phyloP scores from a whole-genome alignment of 1,140 invertebrate genomes.

The Drosophila ambigua region DNA sequence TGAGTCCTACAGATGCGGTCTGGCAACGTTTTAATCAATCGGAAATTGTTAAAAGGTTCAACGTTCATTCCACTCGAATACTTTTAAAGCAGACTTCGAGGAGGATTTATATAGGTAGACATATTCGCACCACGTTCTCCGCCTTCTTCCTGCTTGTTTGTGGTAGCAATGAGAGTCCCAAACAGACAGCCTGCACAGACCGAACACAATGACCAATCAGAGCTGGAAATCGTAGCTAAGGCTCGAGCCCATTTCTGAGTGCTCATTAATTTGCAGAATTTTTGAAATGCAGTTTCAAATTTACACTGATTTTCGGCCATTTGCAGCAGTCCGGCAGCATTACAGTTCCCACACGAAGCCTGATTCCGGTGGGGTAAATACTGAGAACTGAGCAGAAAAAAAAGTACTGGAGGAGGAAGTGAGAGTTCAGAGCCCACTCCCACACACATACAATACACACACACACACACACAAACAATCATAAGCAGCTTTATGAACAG shows the following conservation, averaged over 20 bases:
- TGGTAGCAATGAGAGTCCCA: no score
- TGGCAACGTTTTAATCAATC: slow-evolving; percentile 13
- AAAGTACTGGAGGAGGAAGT: not conserved
- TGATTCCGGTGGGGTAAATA: no score
- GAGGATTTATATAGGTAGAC: no score
- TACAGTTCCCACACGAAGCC: not conserved
- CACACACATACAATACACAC: slow-evolving; percentile 11
- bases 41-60: slow-evolving; percentile 1
- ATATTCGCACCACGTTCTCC: no score
- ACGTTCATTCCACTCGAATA: no score
- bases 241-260: not conserved
- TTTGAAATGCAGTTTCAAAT: not conserved
- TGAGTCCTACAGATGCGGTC: not conserved
- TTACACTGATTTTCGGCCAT: slow-evolving; percentile 8
- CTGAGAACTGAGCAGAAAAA: not conserved
- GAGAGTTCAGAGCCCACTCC: not conserved
- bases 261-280: slow-evolving; percentile 17
- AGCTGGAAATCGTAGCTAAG: no score
- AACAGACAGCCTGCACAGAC: no score
- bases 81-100: no score
- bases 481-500: slow-evolving; percentile 51
- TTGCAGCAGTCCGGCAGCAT: slow-evolving; percentile 8
- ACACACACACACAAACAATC: slow-evolving; percentile 22
- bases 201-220: no score
- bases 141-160: no score